Base-by-base conservation (phyloP, 1,140 invertebrate genomes). In the Cotesia glomerata region DNA sequence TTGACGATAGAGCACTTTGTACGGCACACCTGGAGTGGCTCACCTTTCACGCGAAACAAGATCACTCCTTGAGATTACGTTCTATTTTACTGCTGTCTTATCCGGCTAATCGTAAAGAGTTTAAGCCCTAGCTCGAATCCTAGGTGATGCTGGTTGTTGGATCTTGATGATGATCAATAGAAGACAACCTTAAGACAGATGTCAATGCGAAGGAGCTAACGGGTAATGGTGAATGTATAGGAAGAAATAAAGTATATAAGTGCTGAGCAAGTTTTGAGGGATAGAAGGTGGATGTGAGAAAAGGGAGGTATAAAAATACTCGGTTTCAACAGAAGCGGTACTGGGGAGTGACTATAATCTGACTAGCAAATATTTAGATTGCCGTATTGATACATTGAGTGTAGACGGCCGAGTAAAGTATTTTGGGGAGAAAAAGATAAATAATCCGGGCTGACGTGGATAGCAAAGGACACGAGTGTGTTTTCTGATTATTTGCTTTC, bases 291-390 rank as follows among this genome's bases (percentile, higher is more conserved):
- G 5, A 56, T 35, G 11, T 32, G 32, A 32, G 59, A 14, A 35
- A 32, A 26, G 36, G 5, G 16, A 36, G 9, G 18, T 49, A 52
- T n/a, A 11, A 52, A 35, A 69, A 65, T 65, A 73, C 75, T 71
- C 77, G 78, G 70, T 61, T 71, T 75, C 64, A 56, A 63, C 39
- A 61, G 36, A 69, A 26, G 66, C 70, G 73, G 32, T 5, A 5
- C 9, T 9, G 69, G 49, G 68, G 77, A 74, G 61, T 76, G 77
- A 77, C 81, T 86, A 26, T 26, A 83, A 87, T 87, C 86, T 85
- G 75, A 77, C 78, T 83, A 67, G 80, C 84, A 87, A 86, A 87
- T 87, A 87, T 87, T 87, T 86, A 81, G 84, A 85, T 87, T 85
- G 85, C 86, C 82, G 80, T 76, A 85, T 83, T 81, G 81, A 85